Evolutionary conservation across 2,113 vertebrate genomes (phyloP), one percentile per base, ranked within the genome.

Genomic region (Rhineura floridana): DNA sequence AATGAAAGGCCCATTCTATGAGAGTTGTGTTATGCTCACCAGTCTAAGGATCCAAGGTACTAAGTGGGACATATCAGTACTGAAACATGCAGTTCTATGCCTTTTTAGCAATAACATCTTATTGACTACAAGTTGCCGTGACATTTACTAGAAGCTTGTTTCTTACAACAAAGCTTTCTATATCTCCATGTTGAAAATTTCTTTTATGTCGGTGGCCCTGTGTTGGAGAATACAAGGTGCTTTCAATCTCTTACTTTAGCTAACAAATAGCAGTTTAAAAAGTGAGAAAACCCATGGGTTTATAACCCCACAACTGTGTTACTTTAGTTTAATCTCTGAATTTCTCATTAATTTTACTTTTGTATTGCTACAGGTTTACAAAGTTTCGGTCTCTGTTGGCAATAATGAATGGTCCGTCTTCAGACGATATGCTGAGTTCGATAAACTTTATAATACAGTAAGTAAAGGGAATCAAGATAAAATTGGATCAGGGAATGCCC

Each of bases 361-460:
- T 93, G 23, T 93, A 13, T 94, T 90, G 39, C 81, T 72, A 36
- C 93, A 99, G 99, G 99, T 99, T 97, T 99, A 99, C 97, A 99
- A 99, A 96, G 98, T n/a, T n/a, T n/a, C n/a, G n/a, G n/a, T n/a
- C n/a, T n/a, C n/a, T n/a, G n/a, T n/a, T n/a, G n/a, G n/a, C 91
- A 97, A 97, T 85, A 98, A 97, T 89, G 98, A 99, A 4, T 99
- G 99, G 99, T 99, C 99, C 93, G 99, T 99, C 96, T 97, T 99
- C 92, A 98, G 99, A 79, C 97, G 99, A 84, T 99, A 99, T 70
- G 98, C 99, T 70, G 99, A 99, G 90, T 99, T 99, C 93, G 99
- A 99, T 96, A 99, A 99, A 94, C 98, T 99, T 84, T 98, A 99
- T 92, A 99, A 98, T 91, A 98, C 96, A 90, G 99, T 99, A 95